Evolutionary conservation across 2,888 invertebrate genomes (phyloP).

Genomic region (Diplazon laetatorius): DNA sequence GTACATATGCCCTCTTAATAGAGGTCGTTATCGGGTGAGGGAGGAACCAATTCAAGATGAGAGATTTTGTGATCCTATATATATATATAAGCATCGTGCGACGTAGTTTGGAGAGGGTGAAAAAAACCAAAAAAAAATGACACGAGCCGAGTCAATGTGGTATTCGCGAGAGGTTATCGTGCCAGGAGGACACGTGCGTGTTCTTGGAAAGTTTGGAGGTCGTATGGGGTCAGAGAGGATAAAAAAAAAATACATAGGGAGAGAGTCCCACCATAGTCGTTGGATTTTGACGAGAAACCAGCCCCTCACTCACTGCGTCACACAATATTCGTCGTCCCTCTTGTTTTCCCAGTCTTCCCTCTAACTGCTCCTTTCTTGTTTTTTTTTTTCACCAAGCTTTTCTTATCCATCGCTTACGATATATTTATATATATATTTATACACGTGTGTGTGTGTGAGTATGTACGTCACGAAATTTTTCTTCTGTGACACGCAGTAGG

Average conservation of each 20-base stretch:
- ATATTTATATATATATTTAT: background rate
- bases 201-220: conserved; percentile 74
- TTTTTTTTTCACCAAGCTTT: background rate
- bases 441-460: background rate
- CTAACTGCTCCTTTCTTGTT: background rate
- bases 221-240: conserved; percentile 51
- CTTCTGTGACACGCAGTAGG: conserved; percentile 13
- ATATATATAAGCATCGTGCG: background rate
- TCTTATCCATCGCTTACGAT: background rate
- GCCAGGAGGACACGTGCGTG: conserved; percentile 70
- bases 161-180: conserved; percentile 35
- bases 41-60: too few species aligned
- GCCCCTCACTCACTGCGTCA: conserved; percentile 11
- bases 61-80: background rate
- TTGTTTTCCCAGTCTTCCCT: conserved; percentile 2
- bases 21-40: too few species aligned
- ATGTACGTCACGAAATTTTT: conserved; percentile 25
- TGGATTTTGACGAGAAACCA: conserved; percentile 49
- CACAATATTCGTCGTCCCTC: conserved; percentile 13
- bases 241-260: background rate
- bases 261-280: conserved; percentile 40
- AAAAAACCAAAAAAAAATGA: conserved; percentile 52
- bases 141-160: conserved; percentile 29
- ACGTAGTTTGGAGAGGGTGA: background rate
- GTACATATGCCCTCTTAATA: too few species aligned